Evolutionary conservation across 2,113 vertebrate genomes (phyloP).

Genomic region (Antechinus flavipes): DNA sequence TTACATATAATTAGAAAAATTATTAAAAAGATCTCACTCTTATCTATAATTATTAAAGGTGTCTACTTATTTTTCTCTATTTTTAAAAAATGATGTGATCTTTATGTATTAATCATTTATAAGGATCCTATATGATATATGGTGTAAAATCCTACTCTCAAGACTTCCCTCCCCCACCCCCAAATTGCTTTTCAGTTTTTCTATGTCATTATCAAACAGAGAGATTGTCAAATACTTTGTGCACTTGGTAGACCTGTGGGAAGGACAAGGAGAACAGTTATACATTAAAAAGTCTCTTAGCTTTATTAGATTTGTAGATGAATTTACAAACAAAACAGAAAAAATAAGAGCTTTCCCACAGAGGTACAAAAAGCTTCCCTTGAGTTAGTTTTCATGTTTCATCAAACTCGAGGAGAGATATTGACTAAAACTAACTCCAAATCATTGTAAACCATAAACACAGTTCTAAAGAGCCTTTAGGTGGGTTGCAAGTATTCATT

Average conservation of each 20-base stretch:
- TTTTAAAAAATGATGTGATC: not conserved
- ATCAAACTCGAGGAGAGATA: constrained; percentile 24
- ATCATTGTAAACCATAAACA: not conserved
- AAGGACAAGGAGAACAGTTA: not conserved
- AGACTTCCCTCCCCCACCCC: too few relatives aligned
- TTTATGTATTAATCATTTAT: not conserved
- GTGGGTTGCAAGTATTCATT: constrained; percentile 15
- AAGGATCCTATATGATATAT: not conserved
- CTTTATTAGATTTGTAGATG: constrained; percentile 29
- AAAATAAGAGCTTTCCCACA: not conserved
- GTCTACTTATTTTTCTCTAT: not conserved
- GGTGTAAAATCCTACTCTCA: not conserved
- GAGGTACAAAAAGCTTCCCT: not conserved
- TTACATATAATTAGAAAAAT: not conserved
- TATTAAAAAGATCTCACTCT: not conserved
- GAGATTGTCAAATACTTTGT: too few relatives aligned
- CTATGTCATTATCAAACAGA: too few relatives aligned
- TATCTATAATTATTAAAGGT: not conserved
- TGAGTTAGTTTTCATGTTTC: not conserved
- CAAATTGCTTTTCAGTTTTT: not conserved
- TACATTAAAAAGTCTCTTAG: constrained; percentile 18
- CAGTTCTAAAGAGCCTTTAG: constrained; percentile 13
- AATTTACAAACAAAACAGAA: constrained; percentile 6
- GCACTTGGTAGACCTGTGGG: not conserved
- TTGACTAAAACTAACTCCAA: not conserved